A percentile compares a stretch with the other conserved stretches of the same genome.
Evolutionary conservation across 2,797 vertebrate species (phyloP).

Genomic region (Linurgus olivaceus): DNA sequence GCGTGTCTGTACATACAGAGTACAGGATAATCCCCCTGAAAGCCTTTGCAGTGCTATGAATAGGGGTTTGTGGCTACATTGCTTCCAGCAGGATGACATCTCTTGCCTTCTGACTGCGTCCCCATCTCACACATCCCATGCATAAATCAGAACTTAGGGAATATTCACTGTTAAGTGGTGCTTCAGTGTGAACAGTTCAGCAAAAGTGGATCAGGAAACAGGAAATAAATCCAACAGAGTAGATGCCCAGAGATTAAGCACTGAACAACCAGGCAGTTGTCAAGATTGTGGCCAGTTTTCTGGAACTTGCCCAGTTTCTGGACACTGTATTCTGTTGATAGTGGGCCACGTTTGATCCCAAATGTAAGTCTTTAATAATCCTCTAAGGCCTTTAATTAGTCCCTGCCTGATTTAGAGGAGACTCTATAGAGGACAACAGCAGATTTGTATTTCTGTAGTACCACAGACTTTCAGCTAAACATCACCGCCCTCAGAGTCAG

Average conservation of each 20-base stretch:
- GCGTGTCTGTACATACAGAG: neutral
- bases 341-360: neutral
- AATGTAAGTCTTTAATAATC: neutral
- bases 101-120: neutral
- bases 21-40: neutral
- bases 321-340: neutral
- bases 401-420: neutral
- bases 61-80: neutral
- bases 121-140: neutral
- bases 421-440: neutral
- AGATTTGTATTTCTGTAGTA: neutral
- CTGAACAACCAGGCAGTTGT: neutral
- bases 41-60: neutral
- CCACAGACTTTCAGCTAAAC: neutral
- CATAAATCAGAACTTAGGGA: neutral
- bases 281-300: neutral
- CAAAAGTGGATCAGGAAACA: neutral
- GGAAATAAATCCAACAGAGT: neutral
- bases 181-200: neutral
- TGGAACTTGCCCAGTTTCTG: neutral
- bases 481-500: neutral
- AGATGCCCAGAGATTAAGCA: neutral
- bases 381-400: neutral
- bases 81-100: neutral
- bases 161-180: neutral